Evolutionary conservation across 2,113 vertebrate species (phyloP).

Genomic region (Ibidorhyncha struthersii): DNA sequence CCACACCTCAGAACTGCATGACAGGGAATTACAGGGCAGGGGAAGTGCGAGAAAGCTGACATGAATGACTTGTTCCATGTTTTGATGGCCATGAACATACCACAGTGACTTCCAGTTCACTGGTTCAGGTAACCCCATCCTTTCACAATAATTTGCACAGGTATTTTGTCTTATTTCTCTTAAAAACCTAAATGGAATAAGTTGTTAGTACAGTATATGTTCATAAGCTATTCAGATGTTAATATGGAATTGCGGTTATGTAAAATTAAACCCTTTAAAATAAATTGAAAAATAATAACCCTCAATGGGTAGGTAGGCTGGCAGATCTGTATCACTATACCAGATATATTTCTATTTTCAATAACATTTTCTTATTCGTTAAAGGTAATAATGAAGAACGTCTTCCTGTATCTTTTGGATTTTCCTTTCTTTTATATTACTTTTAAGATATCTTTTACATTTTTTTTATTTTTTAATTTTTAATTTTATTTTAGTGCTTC

Average conservation of each 20-base stretch:
- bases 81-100: not conserved
- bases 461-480: not conserved
- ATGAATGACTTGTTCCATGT: not conserved
- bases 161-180: not conserved
- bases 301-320: not conserved
- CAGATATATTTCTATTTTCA: not conserved
- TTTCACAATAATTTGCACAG: not conserved
- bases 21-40: not conserved
- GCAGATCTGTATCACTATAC: not conserved
- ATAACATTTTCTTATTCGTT: not conserved
- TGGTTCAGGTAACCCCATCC: not conserved
- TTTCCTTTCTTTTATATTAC: not conserved
- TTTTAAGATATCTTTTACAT: not conserved
- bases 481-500: not conserved
- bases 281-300: not conserved
- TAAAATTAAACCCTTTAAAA: not conserved
- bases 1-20: not conserved
- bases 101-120: not conserved
- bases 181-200: not conserved
- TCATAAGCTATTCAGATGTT: not conserved
- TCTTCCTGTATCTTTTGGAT: not conserved
- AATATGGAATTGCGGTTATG: not conserved
- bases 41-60: not conserved
- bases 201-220: not conserved
- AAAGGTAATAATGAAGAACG: not conserved